Conservation (phyloP, 2,888 invertebrate species). For the Achlya flavicornis region DNA sequence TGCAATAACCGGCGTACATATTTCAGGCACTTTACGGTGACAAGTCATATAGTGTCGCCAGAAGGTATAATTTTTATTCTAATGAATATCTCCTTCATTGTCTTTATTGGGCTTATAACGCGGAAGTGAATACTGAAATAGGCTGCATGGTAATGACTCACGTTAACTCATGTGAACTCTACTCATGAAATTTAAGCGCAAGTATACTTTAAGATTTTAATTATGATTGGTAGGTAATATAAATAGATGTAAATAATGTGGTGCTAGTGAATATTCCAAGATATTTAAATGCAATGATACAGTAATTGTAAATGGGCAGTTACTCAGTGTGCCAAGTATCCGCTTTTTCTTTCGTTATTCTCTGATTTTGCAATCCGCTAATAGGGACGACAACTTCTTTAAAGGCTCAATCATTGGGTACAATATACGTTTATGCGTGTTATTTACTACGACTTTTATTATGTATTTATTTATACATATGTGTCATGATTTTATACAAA, state of each 20-base stretch:
- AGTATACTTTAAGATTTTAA: slow-evolving; percentile 5
- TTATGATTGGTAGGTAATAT: neutral
- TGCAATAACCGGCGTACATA: slow-evolving; percentile 61
- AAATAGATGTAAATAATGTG: neutral
- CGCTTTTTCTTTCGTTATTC: slow-evolving; percentile 21
- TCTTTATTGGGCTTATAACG: slow-evolving; percentile 50
- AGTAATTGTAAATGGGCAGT: slow-evolving; percentile 3
- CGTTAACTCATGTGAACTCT: neutral
- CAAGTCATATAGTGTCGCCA: slow-evolving; percentile 39
- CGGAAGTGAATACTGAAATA: slow-evolving; percentile 49
- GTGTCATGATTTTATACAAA: slow-evolving; percentile 20
- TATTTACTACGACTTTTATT: neutral
- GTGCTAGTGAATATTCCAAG: slow-evolving; percentile 6
- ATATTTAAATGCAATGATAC: neutral
- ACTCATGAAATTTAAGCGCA: slow-evolving; percentile 10
- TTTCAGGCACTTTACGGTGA: slow-evolving; percentile 63
- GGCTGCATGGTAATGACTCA: slow-evolving; percentile 42
- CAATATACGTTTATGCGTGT: neutral
- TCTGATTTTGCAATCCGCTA: too few species aligned
- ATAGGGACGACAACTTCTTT: too few species aligned
- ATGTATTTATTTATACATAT: neutral
- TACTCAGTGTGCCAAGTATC: slow-evolving; percentile 22
- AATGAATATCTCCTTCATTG: slow-evolving; percentile 51
- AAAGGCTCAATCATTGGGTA: neutral
- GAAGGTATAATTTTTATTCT: slow-evolving; percentile 47